Evolutionary conservation across 2,113 vertebrate species (phyloP).

Genomic region (Petromus typicus): DNA sequence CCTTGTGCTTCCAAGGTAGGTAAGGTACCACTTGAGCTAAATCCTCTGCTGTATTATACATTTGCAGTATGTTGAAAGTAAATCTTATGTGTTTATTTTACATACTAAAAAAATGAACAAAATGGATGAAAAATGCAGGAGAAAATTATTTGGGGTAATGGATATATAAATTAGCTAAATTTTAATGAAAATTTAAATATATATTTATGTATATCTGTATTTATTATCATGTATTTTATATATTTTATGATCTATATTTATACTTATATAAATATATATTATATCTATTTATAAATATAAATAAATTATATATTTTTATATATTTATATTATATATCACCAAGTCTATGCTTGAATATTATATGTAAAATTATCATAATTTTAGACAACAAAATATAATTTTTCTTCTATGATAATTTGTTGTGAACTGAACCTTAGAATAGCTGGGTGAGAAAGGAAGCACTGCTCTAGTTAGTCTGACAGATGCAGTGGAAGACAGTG

Average conservation of each 20-base stretch:
- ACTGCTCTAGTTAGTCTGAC: not conserved
- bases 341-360: not conserved
- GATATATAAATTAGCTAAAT: not conserved
- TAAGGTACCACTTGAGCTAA: too few species aligned
- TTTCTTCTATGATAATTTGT: not conserved
- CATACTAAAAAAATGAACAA: not conserved
- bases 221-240: too few species aligned
- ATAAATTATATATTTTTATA: too few species aligned
- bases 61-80: not conserved
- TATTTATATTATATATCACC: too few species aligned
- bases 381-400: not conserved
- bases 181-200: not conserved
- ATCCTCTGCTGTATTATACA: too few species aligned
- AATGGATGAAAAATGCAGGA: not conserved
- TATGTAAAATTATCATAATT: not conserved
- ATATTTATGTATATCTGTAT: too few species aligned
- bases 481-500: not conserved
- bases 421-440: not conserved
- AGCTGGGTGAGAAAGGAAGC: not conserved
- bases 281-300: too few species aligned
- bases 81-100: not conserved
- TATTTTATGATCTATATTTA: too few species aligned
- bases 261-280: too few species aligned
- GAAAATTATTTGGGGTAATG: not conserved
- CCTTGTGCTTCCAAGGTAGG: too few species aligned